These are phyloP conservation scores for Globodera ellingtonae DNA, from an alignment of 1,140 invertebrate species.

Conservation along the genomic window DNA sequence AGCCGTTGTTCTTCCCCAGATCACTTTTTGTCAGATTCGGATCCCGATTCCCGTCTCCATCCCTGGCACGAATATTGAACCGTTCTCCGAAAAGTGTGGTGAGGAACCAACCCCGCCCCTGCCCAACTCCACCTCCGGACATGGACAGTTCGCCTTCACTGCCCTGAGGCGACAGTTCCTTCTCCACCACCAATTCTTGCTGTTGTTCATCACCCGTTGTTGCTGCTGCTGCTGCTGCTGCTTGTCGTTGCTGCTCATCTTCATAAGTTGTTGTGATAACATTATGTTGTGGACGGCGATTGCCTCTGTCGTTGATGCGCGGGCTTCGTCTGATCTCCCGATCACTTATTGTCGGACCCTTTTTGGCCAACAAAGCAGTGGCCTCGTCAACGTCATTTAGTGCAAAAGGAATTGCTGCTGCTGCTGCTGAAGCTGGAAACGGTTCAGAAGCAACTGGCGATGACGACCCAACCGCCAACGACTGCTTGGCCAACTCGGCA, in stretches of 20 bases:
- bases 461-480: too few relatives aligned
- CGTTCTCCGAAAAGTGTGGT: too few relatives aligned
- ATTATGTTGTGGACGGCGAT: background rate
- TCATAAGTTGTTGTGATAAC: too few relatives aligned
- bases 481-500: background rate
- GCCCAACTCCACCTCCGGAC: too few relatives aligned
- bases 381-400: background rate
- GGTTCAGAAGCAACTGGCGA: too few relatives aligned
- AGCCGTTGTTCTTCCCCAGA: too few relatives aligned
- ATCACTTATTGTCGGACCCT: background rate
- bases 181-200: background rate
- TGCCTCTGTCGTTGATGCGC: background rate
- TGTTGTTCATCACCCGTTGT: background rate
- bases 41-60: too few relatives aligned
- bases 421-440: too few relatives aligned
- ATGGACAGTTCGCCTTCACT: background rate
- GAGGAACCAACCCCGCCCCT: too few relatives aligned
- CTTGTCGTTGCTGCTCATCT: background rate
- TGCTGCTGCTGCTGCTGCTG: background rate
- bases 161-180: background rate
- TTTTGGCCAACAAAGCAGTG: background rate
- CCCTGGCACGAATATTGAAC: too few relatives aligned
- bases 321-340: background rate
- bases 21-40: too few relatives aligned
- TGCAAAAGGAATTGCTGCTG: background rate